These are phyloP conservation scores for Gallinago nigripennis DNA, from an alignment of 2,797 vertebrate species.

Conservation along the genomic window DNA sequence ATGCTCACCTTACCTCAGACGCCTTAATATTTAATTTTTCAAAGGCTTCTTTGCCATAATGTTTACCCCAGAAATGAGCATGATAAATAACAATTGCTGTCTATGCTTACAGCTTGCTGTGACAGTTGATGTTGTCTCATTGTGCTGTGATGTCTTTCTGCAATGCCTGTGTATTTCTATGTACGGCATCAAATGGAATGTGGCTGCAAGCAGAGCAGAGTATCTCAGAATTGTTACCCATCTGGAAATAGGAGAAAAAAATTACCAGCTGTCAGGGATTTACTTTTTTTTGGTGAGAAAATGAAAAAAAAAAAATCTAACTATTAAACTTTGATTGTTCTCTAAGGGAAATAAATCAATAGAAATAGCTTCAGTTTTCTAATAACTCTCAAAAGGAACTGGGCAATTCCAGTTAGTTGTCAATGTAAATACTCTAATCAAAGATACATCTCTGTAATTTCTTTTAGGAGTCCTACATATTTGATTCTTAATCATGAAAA, in stretches of 20 bases:
- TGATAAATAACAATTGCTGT: background rate
- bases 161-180: background rate
- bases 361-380: background rate
- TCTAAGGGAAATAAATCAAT: background rate
- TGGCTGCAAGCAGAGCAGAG: background rate
- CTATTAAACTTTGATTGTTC: background rate
- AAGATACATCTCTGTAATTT: background rate
- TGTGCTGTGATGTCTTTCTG: background rate
- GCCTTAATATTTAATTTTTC: background rate
- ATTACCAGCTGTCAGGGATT: background rate
- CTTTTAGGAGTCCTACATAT: background rate
- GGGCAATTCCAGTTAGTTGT: background rate
- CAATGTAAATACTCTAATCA: background rate
- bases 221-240: background rate
- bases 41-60: background rate
- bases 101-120: background rate
- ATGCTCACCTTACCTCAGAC: background rate
- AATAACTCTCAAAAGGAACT: background rate
- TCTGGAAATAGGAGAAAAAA: background rate
- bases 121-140: background rate
- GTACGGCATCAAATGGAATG: fast-evolving
- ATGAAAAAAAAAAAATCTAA: background rate
- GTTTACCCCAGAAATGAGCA: background rate
- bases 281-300: background rate
- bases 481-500: background rate